Conservation (phyloP, 2,888 invertebrate species). For the Sturmia bella region DNA sequence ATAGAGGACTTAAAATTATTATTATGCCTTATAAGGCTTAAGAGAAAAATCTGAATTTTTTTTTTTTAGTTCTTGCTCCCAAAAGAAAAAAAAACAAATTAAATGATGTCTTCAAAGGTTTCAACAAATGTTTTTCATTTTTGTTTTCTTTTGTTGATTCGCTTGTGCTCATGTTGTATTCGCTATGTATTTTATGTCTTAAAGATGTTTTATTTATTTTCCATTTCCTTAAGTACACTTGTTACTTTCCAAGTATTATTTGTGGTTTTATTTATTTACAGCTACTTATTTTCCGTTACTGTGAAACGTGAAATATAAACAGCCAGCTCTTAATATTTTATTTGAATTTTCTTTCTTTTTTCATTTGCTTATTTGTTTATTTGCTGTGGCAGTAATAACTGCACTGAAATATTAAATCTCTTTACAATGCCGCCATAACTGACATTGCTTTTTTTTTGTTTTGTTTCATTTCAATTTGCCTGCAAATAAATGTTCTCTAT, state of each 20-base stretch:
- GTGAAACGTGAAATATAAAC: conserved; percentile 10
- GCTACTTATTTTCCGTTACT: conserved; percentile 44
- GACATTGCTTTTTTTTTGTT: conserved; percentile 41
- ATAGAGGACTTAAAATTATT: conserved; percentile 28
- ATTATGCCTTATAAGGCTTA: neutral
- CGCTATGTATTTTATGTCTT: conserved; percentile 25
- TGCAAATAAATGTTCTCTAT: neutral
- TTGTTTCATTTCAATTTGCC: conserved; percentile 1
- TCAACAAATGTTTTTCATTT: conserved; percentile 43
- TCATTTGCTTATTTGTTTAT: conserved; percentile 41
- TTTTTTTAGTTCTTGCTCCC: neutral
- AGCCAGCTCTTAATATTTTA: conserved; percentile 38
- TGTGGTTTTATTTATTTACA: conserved; percentile 59
- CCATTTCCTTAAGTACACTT: conserved; percentile 61
- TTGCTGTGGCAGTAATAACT: conserved; percentile 33
- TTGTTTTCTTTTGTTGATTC: neutral
- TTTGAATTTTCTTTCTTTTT: conserved; percentile 20
- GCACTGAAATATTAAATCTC: conserved; percentile 33
- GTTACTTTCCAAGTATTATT: conserved; percentile 62
- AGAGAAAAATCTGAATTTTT: conserved; percentile 4
- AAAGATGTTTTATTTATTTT: conserved; percentile 63
- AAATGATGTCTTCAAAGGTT: conserved; percentile 11
- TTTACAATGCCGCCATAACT: conserved; percentile 34
- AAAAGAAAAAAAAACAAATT: neutral
- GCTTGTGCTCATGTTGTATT: neutral